phyloP scores from a whole-genome alignment of 2,113 vertebrate genomes.

The Thunnus maccoyii region DNA sequence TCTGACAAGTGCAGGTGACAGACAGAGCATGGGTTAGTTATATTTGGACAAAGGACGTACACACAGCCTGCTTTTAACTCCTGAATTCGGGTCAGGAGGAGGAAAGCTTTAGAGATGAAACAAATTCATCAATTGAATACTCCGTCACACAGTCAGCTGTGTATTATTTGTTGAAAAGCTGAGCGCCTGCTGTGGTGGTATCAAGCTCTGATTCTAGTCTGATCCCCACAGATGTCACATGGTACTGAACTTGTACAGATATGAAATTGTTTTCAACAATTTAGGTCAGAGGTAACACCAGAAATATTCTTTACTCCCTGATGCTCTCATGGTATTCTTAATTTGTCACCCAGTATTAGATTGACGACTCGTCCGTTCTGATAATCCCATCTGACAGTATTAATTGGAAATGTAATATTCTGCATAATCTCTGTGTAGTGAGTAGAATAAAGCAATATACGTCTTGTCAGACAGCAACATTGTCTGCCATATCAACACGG shows the following conservation, averaged over 20 bases:
- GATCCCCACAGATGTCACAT: conserved; percentile 61
- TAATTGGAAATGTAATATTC: not conserved
- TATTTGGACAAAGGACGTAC: conserved; percentile 72
- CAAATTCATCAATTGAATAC: conserved; percentile 53
- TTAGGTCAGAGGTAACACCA: conserved; percentile 19
- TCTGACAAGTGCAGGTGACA: conserved; percentile 69
- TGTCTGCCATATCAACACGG: not conserved
- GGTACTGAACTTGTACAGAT: conserved; percentile 18
- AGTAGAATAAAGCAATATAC: not conserved
- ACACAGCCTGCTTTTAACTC: conserved; percentile 73
- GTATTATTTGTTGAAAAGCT: conserved; percentile 61
- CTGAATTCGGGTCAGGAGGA: conserved; percentile 73
- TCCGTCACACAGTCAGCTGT: conserved; percentile 58
- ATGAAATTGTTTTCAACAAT: conserved; percentile 17
- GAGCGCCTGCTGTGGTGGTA: conserved; percentile 50
- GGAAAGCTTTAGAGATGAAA: conserved; percentile 61
- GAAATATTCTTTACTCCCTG: conserved; percentile 24
- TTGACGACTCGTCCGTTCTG: not conserved
- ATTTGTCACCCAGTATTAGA: not conserved
- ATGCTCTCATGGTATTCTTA: not conserved
- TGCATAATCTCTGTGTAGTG: not conserved
- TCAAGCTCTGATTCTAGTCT: conserved; percentile 56
- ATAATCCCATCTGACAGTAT: not conserved
- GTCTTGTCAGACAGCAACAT: not conserved
- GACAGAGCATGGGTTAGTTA: conserved; percentile 65